A percentile compares a stretch with the other conserved stretches of the same genome.
Conservation (phyloP, 2,797 vertebrate species). For the Okamejei kenojei region DNA sequence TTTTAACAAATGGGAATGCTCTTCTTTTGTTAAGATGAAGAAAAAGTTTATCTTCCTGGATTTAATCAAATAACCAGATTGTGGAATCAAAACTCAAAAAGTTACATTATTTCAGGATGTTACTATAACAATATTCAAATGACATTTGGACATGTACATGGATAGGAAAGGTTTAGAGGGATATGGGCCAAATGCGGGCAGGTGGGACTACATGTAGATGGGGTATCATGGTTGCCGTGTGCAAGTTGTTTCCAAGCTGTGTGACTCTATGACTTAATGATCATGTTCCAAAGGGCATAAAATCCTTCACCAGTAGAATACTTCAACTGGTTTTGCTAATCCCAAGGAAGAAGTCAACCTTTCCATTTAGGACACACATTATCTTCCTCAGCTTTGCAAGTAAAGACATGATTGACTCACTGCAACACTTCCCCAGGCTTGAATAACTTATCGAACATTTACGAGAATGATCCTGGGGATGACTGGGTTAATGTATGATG, state of each 20-base stretch:
- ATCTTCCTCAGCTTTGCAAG: background rate
- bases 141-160: too few relatives aligned
- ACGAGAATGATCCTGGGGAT: too few relatives aligned
- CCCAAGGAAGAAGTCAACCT: background rate
- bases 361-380: background rate
- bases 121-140: too few relatives aligned
- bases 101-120: background rate
- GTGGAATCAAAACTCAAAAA: background rate
- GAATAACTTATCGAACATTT: background rate
- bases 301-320: background rate
- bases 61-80: background rate
- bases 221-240: too few relatives aligned
- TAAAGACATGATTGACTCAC: background rate
- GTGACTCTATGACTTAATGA: background rate
- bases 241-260: too few relatives aligned
- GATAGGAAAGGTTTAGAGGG: too few relatives aligned
- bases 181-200: too few relatives aligned
- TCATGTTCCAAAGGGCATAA: background rate
- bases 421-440: background rate
- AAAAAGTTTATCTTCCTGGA: background rate
- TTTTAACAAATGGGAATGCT: background rate
- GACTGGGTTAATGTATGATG: too few relatives aligned
- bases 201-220: too few relatives aligned
- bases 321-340: background rate
- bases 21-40: background rate